These are phyloP conservation scores for Ornithoptera alexandrae DNA, from an alignment of 2,888 invertebrate genomes.

Conservation along the genomic window DNA sequence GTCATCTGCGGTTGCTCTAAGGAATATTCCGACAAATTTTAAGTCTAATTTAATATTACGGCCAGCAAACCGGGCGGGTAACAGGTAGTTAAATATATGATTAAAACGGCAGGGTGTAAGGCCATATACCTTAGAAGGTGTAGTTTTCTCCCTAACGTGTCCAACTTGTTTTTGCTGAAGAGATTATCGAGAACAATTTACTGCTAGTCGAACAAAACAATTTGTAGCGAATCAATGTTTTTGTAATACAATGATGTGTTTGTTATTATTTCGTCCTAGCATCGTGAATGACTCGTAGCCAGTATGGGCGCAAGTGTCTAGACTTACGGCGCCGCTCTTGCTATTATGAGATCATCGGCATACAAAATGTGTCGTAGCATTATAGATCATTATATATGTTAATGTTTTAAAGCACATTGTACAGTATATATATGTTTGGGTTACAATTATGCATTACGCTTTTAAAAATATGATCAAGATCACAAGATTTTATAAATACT, in stretches of 20 bases:
- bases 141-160: neutral
- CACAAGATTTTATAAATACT: no score
- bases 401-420: no score
- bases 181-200: neutral
- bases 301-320: constrained; percentile 34
- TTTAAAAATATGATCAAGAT: no score
- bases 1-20: no score
- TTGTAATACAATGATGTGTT: neutral
- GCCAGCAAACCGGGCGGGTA: no score
- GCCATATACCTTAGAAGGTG: neutral
- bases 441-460: no score
- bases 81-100: no score
- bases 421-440: no score
- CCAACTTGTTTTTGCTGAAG: neutral
- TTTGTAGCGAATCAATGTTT: neutral
- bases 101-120: neutral
- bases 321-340: constrained; percentile 37
- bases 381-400: neutral
- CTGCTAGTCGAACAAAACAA: neutral
- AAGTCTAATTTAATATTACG: no score
- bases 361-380: neutral
- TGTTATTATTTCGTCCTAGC: constrained; percentile 1
- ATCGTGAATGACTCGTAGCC: constrained; percentile 9
- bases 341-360: constrained; percentile 22
- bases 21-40: no score